Percentiles rank a stretch among this genome's conserved stretches.
Conservation (phyloP, 2,113 vertebrate species). For the Isurus oxyrinchus region DNA sequence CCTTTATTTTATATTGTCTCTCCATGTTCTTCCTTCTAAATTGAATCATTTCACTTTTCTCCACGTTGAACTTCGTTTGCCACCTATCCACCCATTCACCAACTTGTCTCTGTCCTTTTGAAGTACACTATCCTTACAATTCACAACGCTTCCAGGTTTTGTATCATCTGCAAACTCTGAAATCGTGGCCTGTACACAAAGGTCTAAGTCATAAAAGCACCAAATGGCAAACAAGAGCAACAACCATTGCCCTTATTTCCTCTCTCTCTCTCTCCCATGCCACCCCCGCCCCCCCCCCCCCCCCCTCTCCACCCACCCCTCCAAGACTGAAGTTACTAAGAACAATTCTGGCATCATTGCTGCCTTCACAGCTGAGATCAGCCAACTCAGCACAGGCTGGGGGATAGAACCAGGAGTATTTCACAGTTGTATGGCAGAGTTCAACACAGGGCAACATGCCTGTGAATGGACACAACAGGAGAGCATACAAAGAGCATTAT, state of each 20-base stretch:
- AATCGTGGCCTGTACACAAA: too few species aligned
- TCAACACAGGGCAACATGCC: background rate
- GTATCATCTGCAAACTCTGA: too few species aligned
- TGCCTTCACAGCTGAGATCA: background rate
- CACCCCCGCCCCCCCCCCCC: rapidly evolving
- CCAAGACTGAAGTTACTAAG: background rate
- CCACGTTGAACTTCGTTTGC: too few species aligned
- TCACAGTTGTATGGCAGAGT: background rate
- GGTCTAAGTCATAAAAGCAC: too few species aligned
- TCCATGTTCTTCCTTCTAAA: too few species aligned
- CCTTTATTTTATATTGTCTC: too few species aligned
- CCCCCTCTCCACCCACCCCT: too few species aligned
- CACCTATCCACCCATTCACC: too few species aligned
- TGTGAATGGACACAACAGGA: background rate
- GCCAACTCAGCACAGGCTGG: background rate
- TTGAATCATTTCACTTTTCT: too few species aligned
- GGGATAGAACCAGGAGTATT: background rate
- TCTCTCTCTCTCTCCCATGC: background rate
- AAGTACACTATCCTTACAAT: too few species aligned
- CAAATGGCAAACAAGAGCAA: background rate
- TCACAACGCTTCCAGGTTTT: too few species aligned
- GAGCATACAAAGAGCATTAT: background rate
- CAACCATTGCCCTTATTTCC: background rate
- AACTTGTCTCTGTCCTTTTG: too few species aligned
- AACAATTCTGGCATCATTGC: background rate